Conservation (phyloP, 2,113 vertebrate species). For the Fulica atra region DNA sequence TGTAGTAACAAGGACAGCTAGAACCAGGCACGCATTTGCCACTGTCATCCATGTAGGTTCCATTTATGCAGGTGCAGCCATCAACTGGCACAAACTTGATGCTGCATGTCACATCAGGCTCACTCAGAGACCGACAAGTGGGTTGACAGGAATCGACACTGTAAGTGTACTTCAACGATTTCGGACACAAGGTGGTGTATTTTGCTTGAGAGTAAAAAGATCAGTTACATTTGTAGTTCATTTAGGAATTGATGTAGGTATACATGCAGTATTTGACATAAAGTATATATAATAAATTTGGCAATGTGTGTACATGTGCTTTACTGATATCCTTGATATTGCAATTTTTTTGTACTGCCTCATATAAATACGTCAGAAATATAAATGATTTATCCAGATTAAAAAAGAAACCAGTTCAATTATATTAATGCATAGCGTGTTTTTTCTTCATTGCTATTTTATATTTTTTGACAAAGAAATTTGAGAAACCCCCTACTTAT, state of each 20-base stretch:
- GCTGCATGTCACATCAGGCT: constrained; percentile 71
- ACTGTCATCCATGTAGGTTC: constrained; percentile 75
- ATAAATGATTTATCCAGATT: not conserved
- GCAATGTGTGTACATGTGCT: not conserved
- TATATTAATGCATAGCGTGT: not conserved
- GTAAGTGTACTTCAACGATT: constrained; percentile 72
- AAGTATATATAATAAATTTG: not conserved
- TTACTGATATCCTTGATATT: not conserved
- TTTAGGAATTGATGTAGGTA: not conserved
- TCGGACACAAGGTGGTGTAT: constrained; percentile 75
- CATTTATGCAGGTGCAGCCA: constrained; percentile 73
- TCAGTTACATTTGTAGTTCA: not conserved
- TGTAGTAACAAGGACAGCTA: constrained; percentile 80
- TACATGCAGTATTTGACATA: not conserved
- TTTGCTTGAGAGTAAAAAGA: constrained; percentile 74
- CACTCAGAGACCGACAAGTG: constrained; percentile 75
- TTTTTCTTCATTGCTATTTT: not conserved
- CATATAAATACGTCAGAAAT: not conserved
- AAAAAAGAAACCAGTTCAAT: not conserved
- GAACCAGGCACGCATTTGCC: constrained; percentile 75
- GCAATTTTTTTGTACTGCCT: not conserved
- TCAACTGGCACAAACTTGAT: constrained; percentile 76
- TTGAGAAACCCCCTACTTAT: not conserved
- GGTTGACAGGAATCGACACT: constrained; percentile 68
- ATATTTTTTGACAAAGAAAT: not conserved